These are phyloP conservation scores for Monoplex corrugatus DNA, from an alignment of 2,888 invertebrate genomes.

Conservation along the genomic window DNA sequence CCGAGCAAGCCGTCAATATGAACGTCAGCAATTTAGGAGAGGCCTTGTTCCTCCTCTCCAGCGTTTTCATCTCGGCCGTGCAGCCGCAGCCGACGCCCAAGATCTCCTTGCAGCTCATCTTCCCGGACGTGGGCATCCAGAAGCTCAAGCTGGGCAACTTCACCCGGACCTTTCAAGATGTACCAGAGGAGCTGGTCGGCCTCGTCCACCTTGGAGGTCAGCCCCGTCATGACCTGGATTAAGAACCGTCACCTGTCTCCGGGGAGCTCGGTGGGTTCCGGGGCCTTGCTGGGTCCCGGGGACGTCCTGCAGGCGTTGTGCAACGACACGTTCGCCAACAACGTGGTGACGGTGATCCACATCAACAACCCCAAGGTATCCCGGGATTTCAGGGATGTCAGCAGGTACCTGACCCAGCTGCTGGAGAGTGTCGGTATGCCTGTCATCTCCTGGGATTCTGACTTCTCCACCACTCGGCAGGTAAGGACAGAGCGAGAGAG, in stretches of 20 bases:
- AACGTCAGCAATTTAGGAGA: conserved; percentile 48
- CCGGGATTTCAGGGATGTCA: background rate
- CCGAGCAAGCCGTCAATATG: conserved; percentile 41
- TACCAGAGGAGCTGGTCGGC: background rate
- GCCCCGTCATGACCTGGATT: conserved; percentile 22
- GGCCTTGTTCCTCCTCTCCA: conserved; percentile 49
- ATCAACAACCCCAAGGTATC: conserved; percentile 50
- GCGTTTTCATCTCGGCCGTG: conserved; percentile 41
- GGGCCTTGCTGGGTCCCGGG: conserved; percentile 18
- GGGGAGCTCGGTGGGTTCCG: too few relatives aligned
- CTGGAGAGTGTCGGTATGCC: conserved; percentile 44
- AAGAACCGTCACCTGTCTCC: too few relatives aligned
- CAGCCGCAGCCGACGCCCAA: conserved; percentile 29
- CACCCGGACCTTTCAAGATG: background rate
- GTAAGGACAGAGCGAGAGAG: background rate
- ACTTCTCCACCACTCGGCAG: conserved; percentile 39
- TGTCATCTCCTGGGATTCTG: conserved; percentile 44
- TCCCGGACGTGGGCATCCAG: background rate
- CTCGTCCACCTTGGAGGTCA: conserved; percentile 8
- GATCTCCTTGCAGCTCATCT: conserved; percentile 35
- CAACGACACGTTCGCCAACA: conserved; percentile 47
- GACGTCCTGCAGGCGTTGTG: conserved; percentile 52
- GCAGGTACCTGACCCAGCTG: conserved; percentile 42
- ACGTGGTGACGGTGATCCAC: conserved; percentile 52
- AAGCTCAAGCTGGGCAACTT: conserved; percentile 7